Percentiles rank a stretch among this genome's conserved stretches.
These are phyloP conservation scores for Pseudomugil gertrudae DNA, from an alignment of 2,797 vertebrate species.

Conservation along the genomic window DNA sequence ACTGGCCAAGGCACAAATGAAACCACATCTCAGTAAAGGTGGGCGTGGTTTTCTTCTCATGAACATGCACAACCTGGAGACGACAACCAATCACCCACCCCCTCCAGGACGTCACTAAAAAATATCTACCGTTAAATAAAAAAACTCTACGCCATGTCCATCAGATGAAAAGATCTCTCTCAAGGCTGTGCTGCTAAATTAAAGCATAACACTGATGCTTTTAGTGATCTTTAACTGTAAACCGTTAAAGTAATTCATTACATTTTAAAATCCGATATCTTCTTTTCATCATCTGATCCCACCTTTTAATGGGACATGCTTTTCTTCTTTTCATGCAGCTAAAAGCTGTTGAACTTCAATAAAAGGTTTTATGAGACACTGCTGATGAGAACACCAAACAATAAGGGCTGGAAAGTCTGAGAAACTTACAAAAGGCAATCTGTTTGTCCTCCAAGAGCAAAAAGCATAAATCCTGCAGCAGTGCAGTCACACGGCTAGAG, in stretches of 20 bases:
- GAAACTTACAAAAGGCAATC: conserved; percentile 51
- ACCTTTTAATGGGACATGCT: not conserved
- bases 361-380: conserved; percentile 19
- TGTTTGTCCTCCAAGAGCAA: conserved; percentile 54
- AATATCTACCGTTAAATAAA: too few relatives aligned
- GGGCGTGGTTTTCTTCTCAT: too few relatives aligned
- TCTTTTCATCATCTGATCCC: conserved; percentile 3
- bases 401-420: conserved; percentile 38
- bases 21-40: not conserved
- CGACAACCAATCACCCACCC: too few relatives aligned
- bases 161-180: not conserved
- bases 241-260: not conserved
- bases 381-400: conserved; percentile 37
- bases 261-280: conserved; percentile 2
- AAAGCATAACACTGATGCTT: conserved; percentile 7
- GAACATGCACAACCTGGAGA: too few relatives aligned
- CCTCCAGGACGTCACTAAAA: too few relatives aligned
- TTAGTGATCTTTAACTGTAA: not conserved
- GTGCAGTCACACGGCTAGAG: conserved; percentile 44
- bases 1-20: not conserved
- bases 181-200: conserved; percentile 8
- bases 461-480: conserved; percentile 31
- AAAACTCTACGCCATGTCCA: not conserved
- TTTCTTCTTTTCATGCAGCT: conserved; percentile 20
- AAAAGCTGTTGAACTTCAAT: conserved; percentile 22